Percentiles rank a stretch among this genome's conserved stretches.
Evolutionary conservation across 2,797 vertebrate genomes (phyloP).

Genomic region (Mormyrus hasselquistii): DNA sequence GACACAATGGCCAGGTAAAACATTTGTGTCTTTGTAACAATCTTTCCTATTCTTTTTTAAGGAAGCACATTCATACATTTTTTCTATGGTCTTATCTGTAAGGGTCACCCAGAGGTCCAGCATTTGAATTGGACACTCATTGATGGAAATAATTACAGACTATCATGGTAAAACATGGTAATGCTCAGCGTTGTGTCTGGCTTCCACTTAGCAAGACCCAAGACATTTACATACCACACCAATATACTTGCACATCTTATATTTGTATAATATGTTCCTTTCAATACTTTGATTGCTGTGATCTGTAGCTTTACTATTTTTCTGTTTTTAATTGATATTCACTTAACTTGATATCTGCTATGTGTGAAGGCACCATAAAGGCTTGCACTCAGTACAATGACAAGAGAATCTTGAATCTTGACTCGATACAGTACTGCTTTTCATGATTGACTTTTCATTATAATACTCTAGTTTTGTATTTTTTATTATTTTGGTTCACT

Average conservation of each 20-base stretch:
- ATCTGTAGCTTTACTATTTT: neutral
- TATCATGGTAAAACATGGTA: neutral
- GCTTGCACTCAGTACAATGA: neutral
- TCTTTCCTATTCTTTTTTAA: neutral
- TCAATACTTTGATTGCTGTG: neutral
- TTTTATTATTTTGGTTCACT: conserved; percentile 32
- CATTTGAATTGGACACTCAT: neutral
- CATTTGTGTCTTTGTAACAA: neutral
- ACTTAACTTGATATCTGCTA: neutral
- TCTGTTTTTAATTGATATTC: neutral
- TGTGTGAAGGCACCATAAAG: neutral
- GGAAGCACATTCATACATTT: neutral
- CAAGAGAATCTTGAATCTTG: neutral
- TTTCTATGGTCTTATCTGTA: neutral
- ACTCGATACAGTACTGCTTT: neutral
- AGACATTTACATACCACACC: neutral
- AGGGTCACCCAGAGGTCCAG: neutral
- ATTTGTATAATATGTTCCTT: neutral
- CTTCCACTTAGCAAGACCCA: neutral
- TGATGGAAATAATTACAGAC: neutral
- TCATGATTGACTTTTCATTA: conserved; percentile 36
- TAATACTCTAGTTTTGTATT: conserved; percentile 29
- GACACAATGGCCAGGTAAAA: neutral
- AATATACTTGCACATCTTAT: neutral
- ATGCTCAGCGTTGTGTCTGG: neutral